Evolutionary conservation across 2,797 vertebrate species (phyloP).

Genomic region (Paedocypris micromegethes): DNA sequence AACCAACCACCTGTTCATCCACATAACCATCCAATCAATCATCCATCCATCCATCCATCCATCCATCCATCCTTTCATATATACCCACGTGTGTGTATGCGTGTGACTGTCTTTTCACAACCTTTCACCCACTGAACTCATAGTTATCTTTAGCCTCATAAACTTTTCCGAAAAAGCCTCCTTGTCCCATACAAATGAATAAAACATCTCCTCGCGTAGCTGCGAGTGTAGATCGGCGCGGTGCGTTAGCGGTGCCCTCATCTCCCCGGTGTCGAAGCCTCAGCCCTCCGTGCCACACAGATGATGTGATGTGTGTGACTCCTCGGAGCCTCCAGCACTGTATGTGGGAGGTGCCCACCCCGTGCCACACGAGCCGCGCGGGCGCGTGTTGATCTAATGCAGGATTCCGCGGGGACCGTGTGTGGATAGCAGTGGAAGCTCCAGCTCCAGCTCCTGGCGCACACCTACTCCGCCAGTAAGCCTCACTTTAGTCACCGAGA

Average conservation of each 20-base stretch:
- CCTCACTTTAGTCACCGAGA: constrained; percentile 58
- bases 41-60: no score
- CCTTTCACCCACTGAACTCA: no score
- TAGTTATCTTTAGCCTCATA: no score
- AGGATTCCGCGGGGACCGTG: constrained; percentile 51
- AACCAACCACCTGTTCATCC: no score
- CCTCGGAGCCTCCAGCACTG: constrained; percentile 30
- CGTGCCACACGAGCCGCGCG: constrained; percentile 47
- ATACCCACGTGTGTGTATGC: no score
- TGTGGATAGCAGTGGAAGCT: constrained; percentile 50
- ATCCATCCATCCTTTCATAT: no score
- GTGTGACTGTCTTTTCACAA: no score
- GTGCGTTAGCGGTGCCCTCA: constrained; percentile 26
- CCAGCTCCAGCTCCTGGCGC: constrained; percentile 58
- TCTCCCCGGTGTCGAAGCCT: constrained; percentile 23
- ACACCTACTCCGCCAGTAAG: constrained; percentile 52
- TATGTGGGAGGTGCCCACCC: constrained; percentile 49
- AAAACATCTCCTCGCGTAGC: constrained; percentile 15
- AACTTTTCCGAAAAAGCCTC: no score
- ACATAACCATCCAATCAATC: no score
- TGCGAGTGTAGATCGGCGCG: constrained; percentile 9
- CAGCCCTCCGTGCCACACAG: constrained; percentile 26
- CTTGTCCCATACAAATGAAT: not conserved
- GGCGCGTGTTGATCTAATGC: constrained; percentile 51
- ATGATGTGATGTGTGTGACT: constrained; percentile 35